Base-by-base conservation (phyloP, 2,888 invertebrate genomes). In the Cinara cedri region DNA sequence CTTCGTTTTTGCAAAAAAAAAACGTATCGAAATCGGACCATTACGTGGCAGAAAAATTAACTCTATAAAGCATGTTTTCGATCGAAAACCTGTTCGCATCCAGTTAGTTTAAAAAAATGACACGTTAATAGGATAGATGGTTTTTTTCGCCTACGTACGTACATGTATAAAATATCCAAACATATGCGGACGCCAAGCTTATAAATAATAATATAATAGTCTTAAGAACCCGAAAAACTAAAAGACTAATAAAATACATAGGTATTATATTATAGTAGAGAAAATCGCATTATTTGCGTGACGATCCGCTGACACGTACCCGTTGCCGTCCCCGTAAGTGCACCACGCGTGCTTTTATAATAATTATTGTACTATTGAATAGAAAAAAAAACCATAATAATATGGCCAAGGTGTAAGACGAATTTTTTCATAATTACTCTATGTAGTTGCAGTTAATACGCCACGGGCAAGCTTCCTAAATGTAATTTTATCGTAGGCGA, bases 31-130 rank as follows among this genome's bases (percentile, higher is more conserved):
- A n/a, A 55, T 19, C 19, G 11, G 9, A n/a, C 2, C 21, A 13
- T 24, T 21, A 2, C 8, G 34, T n/a, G 26, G 26, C 42, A 42
- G 44, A 2, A 60, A 46, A 9, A 54, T 21, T 49, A 4, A 60
- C 10, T 16, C 3, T 49, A 34, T 49, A 34, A 51, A 42, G 11
- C 46, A 14, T n/a, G 72, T 72, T 72, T n/a, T n/a, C n/a, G n/a
- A n/a, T n/a, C n/a, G n/a, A n/a, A n/a, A n/a, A n/a, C n/a, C n/a
- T n/a, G n/a, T n/a, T n/a, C n/a, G n/a, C n/a, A n/a, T n/a, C n/a
- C n/a, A n/a, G n/a, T n/a, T n/a, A 63, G 51, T 78, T 68, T 49
- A 68, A 78, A 65, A n/a, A 76, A 66, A 78, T 70, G 68, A 70
- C 78, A 78, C 78, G 78, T 70, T 70, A 57, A 3, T 3, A 16